Percentiles rank a stretch among this genome's conserved stretches.
Evolutionary conservation across 2,797 vertebrate genomes (phyloP).

Genomic region (Crenuchus spilurus): DNA sequence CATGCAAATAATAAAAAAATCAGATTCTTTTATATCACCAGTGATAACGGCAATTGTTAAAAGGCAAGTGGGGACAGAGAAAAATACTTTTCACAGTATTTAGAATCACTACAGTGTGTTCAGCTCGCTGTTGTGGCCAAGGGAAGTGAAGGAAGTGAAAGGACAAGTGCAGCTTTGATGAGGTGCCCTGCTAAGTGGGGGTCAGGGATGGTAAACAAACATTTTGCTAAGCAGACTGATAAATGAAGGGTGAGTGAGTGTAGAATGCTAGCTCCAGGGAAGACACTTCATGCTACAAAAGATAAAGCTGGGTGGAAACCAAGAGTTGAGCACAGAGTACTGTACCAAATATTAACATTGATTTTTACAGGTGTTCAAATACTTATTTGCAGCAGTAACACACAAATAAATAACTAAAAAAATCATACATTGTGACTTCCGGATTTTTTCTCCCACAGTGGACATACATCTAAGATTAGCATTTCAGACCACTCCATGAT

Average conservation of each 20-base stretch:
- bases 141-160: slow-evolving; percentile 59
- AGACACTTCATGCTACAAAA: slow-evolving; percentile 19
- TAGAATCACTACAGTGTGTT: background rate
- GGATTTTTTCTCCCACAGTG: no score
- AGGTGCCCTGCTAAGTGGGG: slow-evolving; percentile 15
- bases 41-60: no score
- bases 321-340: background rate
- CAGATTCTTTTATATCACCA: no score
- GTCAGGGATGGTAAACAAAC: slow-evolving; percentile 28
- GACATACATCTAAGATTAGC: no score
- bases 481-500: no score
- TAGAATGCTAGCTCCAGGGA: slow-evolving; percentile 6
- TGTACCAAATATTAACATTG: no score
- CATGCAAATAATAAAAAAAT: no score
- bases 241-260: background rate
- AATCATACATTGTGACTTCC: no score
- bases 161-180: slow-evolving; percentile 46
- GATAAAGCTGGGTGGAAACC: slow-evolving; percentile 3
- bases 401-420: no score
- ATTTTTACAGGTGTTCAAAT: no score
- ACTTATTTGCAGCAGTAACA: no score
- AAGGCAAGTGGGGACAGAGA: no score
- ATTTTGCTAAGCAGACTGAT: slow-evolving; percentile 15
- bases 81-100: background rate
- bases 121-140: background rate